Conservation (phyloP, 2,797 vertebrate species). For the Antrozous pallidus region DNA sequence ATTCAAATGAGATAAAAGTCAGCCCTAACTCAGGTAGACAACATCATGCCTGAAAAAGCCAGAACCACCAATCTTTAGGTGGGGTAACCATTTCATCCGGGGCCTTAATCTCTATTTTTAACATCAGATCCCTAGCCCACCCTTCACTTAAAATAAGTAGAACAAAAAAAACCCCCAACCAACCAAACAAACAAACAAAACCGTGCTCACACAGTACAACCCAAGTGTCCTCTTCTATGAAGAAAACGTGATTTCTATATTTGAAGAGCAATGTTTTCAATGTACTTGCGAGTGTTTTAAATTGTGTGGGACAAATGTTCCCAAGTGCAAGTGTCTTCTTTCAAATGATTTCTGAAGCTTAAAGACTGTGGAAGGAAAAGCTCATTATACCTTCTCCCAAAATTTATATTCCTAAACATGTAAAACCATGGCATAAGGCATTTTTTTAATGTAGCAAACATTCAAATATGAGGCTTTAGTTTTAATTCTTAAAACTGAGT, state of each 20-base stretch:
- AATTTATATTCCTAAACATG: background rate
- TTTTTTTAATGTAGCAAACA: background rate
- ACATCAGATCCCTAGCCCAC: background rate
- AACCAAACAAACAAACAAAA: background rate
- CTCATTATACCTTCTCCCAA: background rate
- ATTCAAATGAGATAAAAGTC: conserved; percentile 83
- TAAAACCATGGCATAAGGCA: background rate
- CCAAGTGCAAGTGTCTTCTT: background rate
- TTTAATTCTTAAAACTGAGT: background rate
- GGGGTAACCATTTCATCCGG: conserved; percentile 49
- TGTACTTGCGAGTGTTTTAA: background rate
- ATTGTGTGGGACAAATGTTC: background rate
- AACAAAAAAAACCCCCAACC: background rate
- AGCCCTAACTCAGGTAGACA: conserved; percentile 71
- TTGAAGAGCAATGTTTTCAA: background rate
- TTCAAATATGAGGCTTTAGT: background rate
- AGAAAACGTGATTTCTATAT: conserved; percentile 8
- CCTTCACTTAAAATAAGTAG: background rate
- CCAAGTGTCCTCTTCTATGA: background rate
- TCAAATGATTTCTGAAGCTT: conserved; percentile 47
- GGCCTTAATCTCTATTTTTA: conserved; percentile 10
- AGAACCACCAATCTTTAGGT: conserved; percentile 45
- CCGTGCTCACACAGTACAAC: background rate
- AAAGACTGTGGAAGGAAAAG: conserved; percentile 9
- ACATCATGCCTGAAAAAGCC: conserved; percentile 75